These are phyloP conservation scores for Mastigias papua DNA, from an alignment of 30 jellyfish, hydroid and myxozoan genomes.

Conservation along the genomic window DNA sequence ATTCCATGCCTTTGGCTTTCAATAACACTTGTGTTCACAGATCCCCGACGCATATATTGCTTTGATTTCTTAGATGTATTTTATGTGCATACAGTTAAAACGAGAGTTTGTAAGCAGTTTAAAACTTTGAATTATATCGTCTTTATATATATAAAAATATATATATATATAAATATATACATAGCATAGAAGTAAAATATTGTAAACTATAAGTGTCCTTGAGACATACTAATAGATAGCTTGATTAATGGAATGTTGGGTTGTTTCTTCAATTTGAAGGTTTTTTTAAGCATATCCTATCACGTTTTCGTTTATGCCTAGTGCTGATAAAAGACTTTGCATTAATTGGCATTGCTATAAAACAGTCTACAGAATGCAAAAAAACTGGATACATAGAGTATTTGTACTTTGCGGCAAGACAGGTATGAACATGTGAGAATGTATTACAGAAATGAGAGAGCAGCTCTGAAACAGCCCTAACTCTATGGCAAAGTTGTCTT, in stretches of 20 bases:
- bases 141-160: background rate
- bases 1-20: too few relatives aligned
- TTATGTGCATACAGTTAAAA: constrained; percentile 4
- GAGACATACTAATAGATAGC: background rate
- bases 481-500: too few relatives aligned
- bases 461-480: too few relatives aligned
- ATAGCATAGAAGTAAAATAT: background rate
- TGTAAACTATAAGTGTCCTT: background rate
- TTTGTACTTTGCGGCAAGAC: too few relatives aligned
- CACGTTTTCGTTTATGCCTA: background rate
- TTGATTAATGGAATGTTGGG: background rate
- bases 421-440: too few relatives aligned
- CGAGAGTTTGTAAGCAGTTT: background rate
- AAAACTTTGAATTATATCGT: background rate
- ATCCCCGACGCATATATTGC: background rate
- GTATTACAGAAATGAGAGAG: too few relatives aligned
- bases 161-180: too few relatives aligned
- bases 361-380: too few relatives aligned
- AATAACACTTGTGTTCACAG: background rate
- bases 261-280: background rate
- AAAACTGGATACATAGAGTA: too few relatives aligned
- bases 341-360: too few relatives aligned
- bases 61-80: constrained; percentile 3
- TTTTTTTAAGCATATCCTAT: background rate
- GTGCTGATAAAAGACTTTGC: too few relatives aligned